These are phyloP conservation scores for Chironomus tepperi DNA, from an alignment of 1,140 invertebrate species.

Conservation along the genomic window DNA sequence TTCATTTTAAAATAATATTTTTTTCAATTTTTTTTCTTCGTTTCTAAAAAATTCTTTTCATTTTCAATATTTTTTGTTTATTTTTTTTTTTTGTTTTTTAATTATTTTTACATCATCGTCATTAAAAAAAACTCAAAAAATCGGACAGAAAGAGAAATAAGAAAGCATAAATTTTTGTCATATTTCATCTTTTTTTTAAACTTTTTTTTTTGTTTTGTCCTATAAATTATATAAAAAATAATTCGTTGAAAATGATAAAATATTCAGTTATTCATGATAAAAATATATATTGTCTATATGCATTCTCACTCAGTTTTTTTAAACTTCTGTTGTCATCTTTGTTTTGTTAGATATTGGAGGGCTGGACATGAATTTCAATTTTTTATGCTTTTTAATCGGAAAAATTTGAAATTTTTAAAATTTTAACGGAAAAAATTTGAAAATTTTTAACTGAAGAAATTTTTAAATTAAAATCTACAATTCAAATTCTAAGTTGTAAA, in stretches of 20 bases:
- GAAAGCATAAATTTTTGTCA: neutral
- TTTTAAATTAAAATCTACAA: too few species aligned
- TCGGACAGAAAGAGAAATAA: neutral
- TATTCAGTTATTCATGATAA: neutral
- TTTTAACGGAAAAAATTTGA: too few species aligned
- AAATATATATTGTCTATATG: neutral
- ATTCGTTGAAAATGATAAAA: slow-evolving; percentile 6
- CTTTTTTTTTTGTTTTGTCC: neutral
- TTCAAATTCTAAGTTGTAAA: too few species aligned
- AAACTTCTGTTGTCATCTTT: neutral
- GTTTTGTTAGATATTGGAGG: too few species aligned
- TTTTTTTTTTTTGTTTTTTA: too few species aligned
- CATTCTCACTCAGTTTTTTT: neutral
- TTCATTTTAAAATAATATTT: neutral
- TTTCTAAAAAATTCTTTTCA: neutral
- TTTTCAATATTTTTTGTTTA: neutral
- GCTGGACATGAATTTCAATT: too few species aligned
- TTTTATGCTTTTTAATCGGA: too few species aligned
- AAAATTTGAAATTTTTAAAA: too few species aligned
- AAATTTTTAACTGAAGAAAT: too few species aligned
- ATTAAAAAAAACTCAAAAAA: neutral
- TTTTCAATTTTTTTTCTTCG: neutral
- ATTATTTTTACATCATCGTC: neutral
- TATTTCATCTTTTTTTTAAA: too few species aligned
- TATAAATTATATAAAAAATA: slow-evolving; percentile 10